phyloP scores from a whole-genome alignment of 1,140 invertebrate genomes.

The Drosophila prosaltans region DNA sequence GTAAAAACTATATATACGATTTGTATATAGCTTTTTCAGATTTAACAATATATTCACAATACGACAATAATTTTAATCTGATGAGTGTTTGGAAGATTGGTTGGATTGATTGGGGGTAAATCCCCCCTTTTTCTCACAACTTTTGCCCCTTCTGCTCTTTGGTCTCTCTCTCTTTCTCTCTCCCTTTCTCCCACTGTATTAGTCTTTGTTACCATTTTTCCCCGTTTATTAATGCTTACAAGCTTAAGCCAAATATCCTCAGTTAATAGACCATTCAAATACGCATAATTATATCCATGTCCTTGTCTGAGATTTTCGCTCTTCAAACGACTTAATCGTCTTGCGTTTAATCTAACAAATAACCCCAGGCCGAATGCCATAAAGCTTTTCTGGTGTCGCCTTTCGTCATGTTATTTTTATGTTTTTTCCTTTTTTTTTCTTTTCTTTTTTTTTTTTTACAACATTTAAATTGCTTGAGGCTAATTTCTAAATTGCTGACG shows the following conservation, averaged over 20 bases:
- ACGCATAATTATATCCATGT: conserved; percentile 68
- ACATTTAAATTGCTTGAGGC: conserved; percentile 72
- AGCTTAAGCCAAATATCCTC: conserved; percentile 18
- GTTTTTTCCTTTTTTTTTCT: conserved; percentile 41
- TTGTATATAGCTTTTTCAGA: too few species aligned
- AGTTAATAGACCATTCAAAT: conserved; percentile 74
- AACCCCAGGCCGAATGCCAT: conserved; percentile 56
- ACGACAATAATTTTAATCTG: too few species aligned
- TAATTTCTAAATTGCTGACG: conserved; percentile 68
- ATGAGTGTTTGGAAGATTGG: too few species aligned
- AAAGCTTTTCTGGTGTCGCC: conserved; percentile 40
- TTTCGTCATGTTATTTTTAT: conserved; percentile 64
- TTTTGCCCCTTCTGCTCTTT: too few species aligned
- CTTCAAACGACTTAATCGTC: conserved; percentile 51
- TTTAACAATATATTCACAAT: too few species aligned
- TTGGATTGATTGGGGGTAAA: too few species aligned
- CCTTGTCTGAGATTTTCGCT: conserved; percentile 10
- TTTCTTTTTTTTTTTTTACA: conserved; percentile 69
- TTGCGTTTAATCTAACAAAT: conserved; percentile 61
- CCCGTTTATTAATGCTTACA: conserved; percentile 12
- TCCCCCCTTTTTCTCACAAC: too few species aligned
- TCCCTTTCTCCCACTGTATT: neutral
- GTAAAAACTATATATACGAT: too few species aligned
- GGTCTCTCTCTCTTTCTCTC: neutral
- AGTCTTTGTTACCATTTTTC: neutral